A percentile compares a stretch with the other conserved stretches of the same genome.
Evolutionary conservation across 2,113 vertebrate species (phyloP).

Genomic region (Albula glossodonta): DNA sequence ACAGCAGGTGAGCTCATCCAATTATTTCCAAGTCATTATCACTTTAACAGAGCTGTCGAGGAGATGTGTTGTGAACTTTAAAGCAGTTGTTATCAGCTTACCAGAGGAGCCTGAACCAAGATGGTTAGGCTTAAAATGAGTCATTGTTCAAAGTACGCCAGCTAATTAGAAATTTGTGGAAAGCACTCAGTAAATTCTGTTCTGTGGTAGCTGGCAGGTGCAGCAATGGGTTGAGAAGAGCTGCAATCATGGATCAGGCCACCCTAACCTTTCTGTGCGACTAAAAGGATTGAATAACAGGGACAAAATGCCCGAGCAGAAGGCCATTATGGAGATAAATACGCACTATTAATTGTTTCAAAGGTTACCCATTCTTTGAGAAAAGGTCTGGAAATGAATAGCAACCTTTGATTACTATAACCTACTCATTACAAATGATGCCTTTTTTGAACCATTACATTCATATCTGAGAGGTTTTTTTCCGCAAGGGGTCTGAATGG

Average conservation of each 20-base stretch:
- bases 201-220: background rate
- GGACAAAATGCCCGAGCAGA: background rate
- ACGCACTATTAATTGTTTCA: conserved; percentile 6
- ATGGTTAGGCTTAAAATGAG: background rate
- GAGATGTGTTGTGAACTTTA: background rate
- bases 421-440: background rate
- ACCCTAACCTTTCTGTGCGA: background rate
- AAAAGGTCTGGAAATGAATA: background rate
- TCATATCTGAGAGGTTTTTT: background rate
- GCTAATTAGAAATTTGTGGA: background rate
- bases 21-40: background rate
- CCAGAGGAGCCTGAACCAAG: background rate
- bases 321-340: conserved; percentile 2
- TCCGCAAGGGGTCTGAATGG: background rate
- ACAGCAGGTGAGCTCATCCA: background rate
- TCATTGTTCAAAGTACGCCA: background rate
- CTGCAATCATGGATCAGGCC: background rate
- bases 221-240: background rate
- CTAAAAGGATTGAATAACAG: background rate
- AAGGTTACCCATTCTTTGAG: background rate
- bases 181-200: background rate
- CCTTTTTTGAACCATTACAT: conserved; percentile 1
- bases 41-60: background rate
- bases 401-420: background rate
- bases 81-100: background rate